Base-by-base conservation (phyloP, 1,140 invertebrate species). In the Neuroterus valhalla region DNA sequence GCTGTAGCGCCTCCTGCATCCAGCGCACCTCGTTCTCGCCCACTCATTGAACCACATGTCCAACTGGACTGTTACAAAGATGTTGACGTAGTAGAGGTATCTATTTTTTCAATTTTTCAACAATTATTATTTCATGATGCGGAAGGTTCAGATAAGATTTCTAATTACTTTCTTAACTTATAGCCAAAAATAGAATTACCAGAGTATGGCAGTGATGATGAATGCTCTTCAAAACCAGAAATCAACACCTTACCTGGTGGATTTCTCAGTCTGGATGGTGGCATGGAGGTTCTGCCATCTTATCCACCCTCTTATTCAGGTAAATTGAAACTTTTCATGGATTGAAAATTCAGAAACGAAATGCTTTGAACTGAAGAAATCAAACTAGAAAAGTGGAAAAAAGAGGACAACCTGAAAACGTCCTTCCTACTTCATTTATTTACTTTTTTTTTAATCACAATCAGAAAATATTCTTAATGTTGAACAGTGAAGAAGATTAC, bases 181-280 rank as follows among this genome's bases (percentile, higher is more conserved):
- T 66, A 91, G 89, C 91, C 91, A 79, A 92, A 92, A 89, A 75
- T 92, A 77, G 92, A 92, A 86, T 86, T 92, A 82, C 91, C 91
- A 69, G 92, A 92, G 80, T 92, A 92, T 87, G 87, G 90, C 78
- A 92, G 91, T 81, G 91, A 92, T 78, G 90, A 90, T 67, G 90
- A 91, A 84, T 89, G 86, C 79, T 83, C 86, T 68, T 85, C 87
- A 45, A 90, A 90, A 78, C 89, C 82, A 72, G 89, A 90, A 81
- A 86, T 89, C 68, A 90, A 89, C 76, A 80, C 89, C 70, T 77
- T 90, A 74, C 87, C 89, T 73, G 84, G 86, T 82, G 88, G 89
- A 62, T 90, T 89, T 84, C 86, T 90, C 71, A 89, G 87, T 78
- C 82, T 90, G 81, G 89, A 90, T 81, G 88, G 89, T 75, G 88